Conservation (phyloP, 2,888 invertebrate genomes). For the Drosophila rubida region DNA sequence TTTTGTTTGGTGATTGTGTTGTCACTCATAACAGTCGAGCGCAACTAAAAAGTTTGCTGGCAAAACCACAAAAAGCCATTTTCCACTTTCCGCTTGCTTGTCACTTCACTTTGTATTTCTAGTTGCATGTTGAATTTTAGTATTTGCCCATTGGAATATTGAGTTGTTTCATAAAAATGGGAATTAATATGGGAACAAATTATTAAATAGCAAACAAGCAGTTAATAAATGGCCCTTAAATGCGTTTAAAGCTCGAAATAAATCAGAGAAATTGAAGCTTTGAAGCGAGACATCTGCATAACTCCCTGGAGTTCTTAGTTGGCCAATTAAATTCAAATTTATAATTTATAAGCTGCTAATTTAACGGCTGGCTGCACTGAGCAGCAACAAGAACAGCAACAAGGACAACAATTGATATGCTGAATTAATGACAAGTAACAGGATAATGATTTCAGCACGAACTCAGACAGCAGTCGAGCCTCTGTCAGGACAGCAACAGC, state of each 20-base stretch:
- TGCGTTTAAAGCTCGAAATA: background rate
- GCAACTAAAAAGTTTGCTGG: conserved; percentile 9
- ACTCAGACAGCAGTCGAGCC: conserved; percentile 43
- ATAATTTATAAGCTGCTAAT: conserved; percentile 78
- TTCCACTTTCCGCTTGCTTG: conserved; percentile 21
- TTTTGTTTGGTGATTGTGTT: conserved; percentile 4
- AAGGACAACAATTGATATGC: conserved; percentile 53
- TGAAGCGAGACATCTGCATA: conserved; percentile 17
- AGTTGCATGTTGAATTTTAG: conserved; percentile 1
- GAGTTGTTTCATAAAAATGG: conserved; percentile 2
- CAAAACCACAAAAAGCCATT: conserved; percentile 34
- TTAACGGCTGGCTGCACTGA: conserved; percentile 66
- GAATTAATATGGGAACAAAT: background rate
- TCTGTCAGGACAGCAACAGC: conserved; percentile 16
- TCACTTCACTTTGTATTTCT: conserved; percentile 8
- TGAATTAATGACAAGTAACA: conserved; percentile 78
- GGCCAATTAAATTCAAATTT: conserved; percentile 72
- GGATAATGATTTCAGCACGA: conserved; percentile 79
- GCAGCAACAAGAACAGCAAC: conserved; percentile 34
- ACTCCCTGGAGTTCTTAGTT: conserved; percentile 43
- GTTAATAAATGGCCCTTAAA: background rate
- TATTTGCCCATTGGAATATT: conserved; percentile 5
- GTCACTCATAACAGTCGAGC: conserved; percentile 1
- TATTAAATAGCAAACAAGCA: too few relatives aligned
- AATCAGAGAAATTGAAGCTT: conserved; percentile 14